Percentiles rank a stretch among this genome's conserved stretches.
phyloP scores from a whole-genome alignment of 1,140 invertebrate genomes.

The Adoxophyes honmai region DNA sequence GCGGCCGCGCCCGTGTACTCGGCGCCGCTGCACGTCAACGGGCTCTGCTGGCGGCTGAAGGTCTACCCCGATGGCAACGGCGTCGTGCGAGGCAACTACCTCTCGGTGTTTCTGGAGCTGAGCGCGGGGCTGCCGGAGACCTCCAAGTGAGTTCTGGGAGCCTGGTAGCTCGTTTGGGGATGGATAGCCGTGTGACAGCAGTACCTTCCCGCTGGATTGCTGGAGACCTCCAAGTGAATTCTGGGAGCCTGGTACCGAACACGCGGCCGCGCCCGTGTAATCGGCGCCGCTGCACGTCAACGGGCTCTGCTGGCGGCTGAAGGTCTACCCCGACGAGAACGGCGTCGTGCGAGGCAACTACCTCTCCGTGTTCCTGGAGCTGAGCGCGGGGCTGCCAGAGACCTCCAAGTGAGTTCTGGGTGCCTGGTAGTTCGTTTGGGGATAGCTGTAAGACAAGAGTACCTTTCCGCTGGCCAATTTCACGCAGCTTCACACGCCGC shows the following conservation, averaged over 20 bases:
- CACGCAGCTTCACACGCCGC: slow-evolving; percentile 95
- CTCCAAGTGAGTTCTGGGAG: slow-evolving; percentile 85
- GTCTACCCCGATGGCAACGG: slow-evolving; percentile 96
- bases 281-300: slow-evolving; percentile 92
- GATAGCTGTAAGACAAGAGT: slow-evolving; percentile 86
- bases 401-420: slow-evolving; percentile 88
- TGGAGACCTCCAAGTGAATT: slow-evolving; percentile 91
- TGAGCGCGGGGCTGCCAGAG: slow-evolving; percentile 93
- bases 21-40: slow-evolving; percentile 90
- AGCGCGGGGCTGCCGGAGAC: slow-evolving; percentile 94
- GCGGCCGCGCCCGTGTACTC: slow-evolving; percentile 96
- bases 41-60: slow-evolving; percentile 94
- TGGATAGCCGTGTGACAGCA: slow-evolving; percentile 84
- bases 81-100: slow-evolving; percentile 93
- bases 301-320: slow-evolving; percentile 93
- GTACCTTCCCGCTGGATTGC: slow-evolving; percentile 93
- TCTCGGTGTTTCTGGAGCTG: slow-evolving; percentile 95
- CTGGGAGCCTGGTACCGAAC: slow-evolving; percentile 88
- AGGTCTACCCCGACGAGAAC: slow-evolving; percentile 96
- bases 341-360: slow-evolving; percentile 95
- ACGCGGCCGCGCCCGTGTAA: slow-evolving; percentile 94
- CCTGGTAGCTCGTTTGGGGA: slow-evolving; percentile 1
- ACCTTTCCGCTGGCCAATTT: slow-evolving; percentile 95
- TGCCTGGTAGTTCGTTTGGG: slow-evolving; percentile 3
- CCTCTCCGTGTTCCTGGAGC: slow-evolving; percentile 94